Conservation (phyloP, 2,888 invertebrate species). For the Acanthopleura granulata region DNA sequence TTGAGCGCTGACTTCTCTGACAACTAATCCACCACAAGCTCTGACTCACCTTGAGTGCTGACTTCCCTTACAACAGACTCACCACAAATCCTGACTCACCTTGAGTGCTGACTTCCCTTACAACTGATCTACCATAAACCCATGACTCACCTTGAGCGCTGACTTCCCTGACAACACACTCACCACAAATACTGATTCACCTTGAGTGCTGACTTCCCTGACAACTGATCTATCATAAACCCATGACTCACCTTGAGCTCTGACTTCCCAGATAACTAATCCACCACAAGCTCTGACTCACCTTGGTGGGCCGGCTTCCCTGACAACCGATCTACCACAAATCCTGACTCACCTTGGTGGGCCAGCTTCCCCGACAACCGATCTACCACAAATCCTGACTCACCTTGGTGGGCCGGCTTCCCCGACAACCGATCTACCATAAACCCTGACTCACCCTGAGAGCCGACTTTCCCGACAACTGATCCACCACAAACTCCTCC, state of each 20-base stretch:
- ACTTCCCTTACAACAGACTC: slow-evolving; percentile 50
- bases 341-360: slow-evolving; percentile 29
- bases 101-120: slow-evolving; percentile 53
- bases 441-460: slow-evolving; percentile 46
- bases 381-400: slow-evolving; percentile 40
- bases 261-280: too few relatives aligned
- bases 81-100: slow-evolving; percentile 43
- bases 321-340: too few relatives aligned
- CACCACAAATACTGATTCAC: slow-evolving; percentile 52
- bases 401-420: slow-evolving; percentile 56
- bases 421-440: slow-evolving; percentile 50
- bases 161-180: slow-evolving; percentile 52
- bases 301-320: too few relatives aligned
- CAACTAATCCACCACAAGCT: slow-evolving; percentile 50
- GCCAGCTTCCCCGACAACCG: slow-evolving; percentile 69
- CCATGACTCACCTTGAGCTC: too few relatives aligned
- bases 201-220: slow-evolving; percentile 33
- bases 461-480: slow-evolving; percentile 50
- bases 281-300: too few relatives aligned
- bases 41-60: slow-evolving; percentile 52
- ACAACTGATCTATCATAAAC: too few relatives aligned
- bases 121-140: slow-evolving; percentile 48
- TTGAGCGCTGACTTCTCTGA: slow-evolving; percentile 53
- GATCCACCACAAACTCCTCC: slow-evolving; percentile 49
- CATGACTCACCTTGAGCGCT: slow-evolving; percentile 49